A percentile compares a stretch with the other conserved stretches of the same genome.
Conservation (phyloP, 2,113 vertebrate species). For the Diadophis punctatus region DNA sequence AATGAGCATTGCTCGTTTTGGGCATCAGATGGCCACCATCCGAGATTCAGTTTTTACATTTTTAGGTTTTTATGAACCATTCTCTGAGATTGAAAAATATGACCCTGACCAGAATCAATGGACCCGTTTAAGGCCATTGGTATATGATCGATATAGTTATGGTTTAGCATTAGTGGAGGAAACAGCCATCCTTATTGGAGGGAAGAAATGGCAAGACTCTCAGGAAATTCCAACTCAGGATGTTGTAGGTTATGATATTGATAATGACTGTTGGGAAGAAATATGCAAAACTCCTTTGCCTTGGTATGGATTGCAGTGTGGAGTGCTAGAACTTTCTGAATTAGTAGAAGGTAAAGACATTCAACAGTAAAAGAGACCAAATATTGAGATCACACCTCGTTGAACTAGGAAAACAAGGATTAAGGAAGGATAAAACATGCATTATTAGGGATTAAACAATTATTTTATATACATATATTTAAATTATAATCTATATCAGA, state of each 20-base stretch:
- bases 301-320: constrained; percentile 84
- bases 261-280: constrained; percentile 86
- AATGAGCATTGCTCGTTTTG: constrained; percentile 88
- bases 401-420: not conserved
- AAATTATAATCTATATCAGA: no score
- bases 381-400: not conserved
- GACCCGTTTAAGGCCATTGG: constrained; percentile 82
- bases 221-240: constrained; percentile 81
- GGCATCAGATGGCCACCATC: constrained; percentile 85
- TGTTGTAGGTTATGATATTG: constrained; percentile 85
- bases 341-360: constrained; percentile 17
- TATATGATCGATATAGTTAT: constrained; percentile 84
- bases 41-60: constrained; percentile 85
- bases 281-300: constrained; percentile 81
- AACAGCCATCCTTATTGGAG: constrained; percentile 83
- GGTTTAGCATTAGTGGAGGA: constrained; percentile 79
- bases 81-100: constrained; percentile 91
- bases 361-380: not conserved
- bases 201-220: constrained; percentile 86
- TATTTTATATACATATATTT: not conserved
- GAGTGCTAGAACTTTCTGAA: constrained; percentile 77
- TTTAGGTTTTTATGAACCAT: constrained; percentile 88
- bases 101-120: constrained; percentile 78
- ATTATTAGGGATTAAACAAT: constrained; percentile 35
- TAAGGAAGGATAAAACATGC: not conserved